Conservation (phyloP, 2,797 vertebrate species). For the Crax fasciolata region DNA sequence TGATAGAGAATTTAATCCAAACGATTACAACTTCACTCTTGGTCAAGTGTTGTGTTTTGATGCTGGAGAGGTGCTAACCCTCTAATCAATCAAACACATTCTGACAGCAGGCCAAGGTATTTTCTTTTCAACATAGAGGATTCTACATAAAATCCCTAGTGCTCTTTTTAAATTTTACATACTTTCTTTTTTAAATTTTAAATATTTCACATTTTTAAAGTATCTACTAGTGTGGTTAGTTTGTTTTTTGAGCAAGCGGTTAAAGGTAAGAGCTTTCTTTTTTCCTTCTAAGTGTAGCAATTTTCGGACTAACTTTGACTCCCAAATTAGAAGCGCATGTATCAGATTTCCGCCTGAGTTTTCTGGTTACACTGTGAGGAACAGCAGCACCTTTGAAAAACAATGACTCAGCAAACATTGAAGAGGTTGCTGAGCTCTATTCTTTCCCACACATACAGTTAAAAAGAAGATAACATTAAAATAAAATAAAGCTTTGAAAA, state of each 20-base stretch:
- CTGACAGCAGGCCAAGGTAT: not conserved
- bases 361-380: not conserved
- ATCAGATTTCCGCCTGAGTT: not conserved
- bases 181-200: too few relatives aligned
- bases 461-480: not conserved
- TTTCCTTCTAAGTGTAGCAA: not conserved
- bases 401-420: not conserved
- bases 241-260: not conserved
- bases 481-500: not conserved
- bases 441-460: not conserved
- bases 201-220: not conserved
- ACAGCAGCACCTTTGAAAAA: not conserved
- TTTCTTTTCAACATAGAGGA: not conserved
- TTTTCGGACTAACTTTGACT: not conserved
- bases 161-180: not conserved
- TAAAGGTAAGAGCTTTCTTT: not conserved
- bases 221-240: rapidly evolving
- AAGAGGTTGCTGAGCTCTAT: not conserved
- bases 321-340: not conserved
- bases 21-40: not conserved
- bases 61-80: not conserved
- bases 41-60: not conserved
- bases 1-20: not conserved
- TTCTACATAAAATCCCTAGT: not conserved
- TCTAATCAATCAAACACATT: not conserved